Evolutionary conservation across 2,797 vertebrate genomes (phyloP).

Genomic region (Adelosebastes latens): DNA sequence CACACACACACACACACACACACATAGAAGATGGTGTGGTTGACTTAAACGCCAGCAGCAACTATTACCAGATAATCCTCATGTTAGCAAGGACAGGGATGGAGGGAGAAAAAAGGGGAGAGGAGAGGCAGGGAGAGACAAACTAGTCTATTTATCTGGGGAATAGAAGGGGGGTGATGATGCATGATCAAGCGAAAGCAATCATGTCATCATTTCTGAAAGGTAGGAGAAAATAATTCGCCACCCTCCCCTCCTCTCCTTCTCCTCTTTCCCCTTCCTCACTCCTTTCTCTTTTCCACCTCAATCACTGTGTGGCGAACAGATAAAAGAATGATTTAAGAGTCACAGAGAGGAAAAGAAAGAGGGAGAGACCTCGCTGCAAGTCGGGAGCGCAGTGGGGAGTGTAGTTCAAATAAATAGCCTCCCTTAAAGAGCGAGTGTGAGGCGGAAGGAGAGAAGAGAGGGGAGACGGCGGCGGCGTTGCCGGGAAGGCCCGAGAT

Average conservation of each 20-base stretch:
- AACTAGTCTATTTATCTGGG: conserved; percentile 92
- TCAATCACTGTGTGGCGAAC: conserved; percentile 88
- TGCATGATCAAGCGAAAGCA: conserved; percentile 99
- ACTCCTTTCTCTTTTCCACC: conserved; percentile 85
- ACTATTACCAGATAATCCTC: conserved; percentile 79
- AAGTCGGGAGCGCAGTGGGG: conserved; percentile 93
- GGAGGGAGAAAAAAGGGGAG: conserved; percentile 33
- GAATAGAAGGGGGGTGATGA: conserved; percentile 90
- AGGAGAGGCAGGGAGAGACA: conserved; percentile 61
- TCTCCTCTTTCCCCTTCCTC: conserved; percentile 66
- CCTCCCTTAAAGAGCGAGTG: conserved; percentile 84
- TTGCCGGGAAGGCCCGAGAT: conserved; percentile 27
- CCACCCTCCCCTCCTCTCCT: conserved; percentile 11
- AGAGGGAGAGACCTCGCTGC: conserved; percentile 92
- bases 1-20: conserved; percentile 75
- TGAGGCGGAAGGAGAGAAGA: conserved; percentile 37
- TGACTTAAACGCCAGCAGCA: conserved; percentile 67
- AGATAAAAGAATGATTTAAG: conserved; percentile 99
- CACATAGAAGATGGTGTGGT: conserved; percentile 73
- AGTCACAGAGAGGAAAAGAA: conserved; percentile 95
- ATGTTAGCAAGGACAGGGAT: conserved; percentile 57
- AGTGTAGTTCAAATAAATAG: conserved; percentile 99
- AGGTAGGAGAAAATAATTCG: conserved; percentile 99
- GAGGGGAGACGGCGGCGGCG: neutral
- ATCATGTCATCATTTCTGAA: conserved; percentile 99